Evolutionary conservation across 2,113 vertebrate species (phyloP), one percentile per base, ranked within the genome.

Genomic region (Peromyscus polionotus): DNA sequence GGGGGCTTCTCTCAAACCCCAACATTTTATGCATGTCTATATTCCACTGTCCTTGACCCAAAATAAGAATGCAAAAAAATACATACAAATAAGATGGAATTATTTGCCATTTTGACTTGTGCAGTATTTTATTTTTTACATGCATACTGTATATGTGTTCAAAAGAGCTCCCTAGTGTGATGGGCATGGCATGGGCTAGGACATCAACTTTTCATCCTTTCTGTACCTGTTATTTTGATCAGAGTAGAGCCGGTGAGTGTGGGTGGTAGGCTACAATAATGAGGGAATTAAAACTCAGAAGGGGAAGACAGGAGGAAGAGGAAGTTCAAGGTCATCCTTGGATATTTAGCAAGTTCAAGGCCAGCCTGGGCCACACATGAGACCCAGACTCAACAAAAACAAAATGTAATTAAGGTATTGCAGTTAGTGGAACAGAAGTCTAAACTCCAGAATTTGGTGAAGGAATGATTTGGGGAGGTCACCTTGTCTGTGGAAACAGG

Each of bases 241-340:
- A 0, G 39, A n/a, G 22, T 11, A 42, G 57, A 68, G 76, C 48
- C 63, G 77, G 51, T 3, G 6, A 83, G 51, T 3, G 8, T 31
- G 0, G 3, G 2, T 42, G 36, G 1, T 0, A 9, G 36, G 31
- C 85, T 36, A 0, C 7, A 10, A 7, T 11, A 36, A 22, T 16
- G 59, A 81, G n/a, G n/a, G 0, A 2, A 10, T 70, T 70, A 88
- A 20, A 51, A 81, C 33, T n/a, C 33, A 70, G 31, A 68, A 39
- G 36, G 20, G 3, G 3, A 22, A 70, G 65, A 22, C 31, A 87
- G 84, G 63, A 67, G 5, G 17, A 36, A 24, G 17, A 36, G 65
- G 11, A 24, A 61, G 31, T 70, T n/a, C 65, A 87, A 87, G 65
- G 65, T 22, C 42, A 87, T 12, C 42, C 31, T 87, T 36, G 9